Percentiles rank a stretch among this genome's conserved stretches.
Evolutionary conservation across 2,888 invertebrate genomes (phyloP).

Genomic region (Eulithis testata): DNA sequence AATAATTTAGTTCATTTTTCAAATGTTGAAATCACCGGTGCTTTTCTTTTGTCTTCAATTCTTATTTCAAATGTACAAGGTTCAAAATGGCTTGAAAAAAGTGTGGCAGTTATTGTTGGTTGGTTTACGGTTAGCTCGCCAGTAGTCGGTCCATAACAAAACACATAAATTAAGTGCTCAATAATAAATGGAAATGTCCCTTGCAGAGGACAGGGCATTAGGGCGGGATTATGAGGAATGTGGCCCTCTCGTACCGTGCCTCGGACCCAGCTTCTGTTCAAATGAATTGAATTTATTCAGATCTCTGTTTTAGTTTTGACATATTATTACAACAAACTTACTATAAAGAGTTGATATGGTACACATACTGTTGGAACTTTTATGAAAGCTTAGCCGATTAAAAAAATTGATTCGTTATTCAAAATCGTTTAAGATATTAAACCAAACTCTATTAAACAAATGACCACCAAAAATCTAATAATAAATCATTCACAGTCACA

Average conservation of each 20-base stretch:
- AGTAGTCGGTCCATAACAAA: conserved; percentile 84
- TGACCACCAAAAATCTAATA: no score
- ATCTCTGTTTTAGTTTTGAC: conserved; percentile 6
- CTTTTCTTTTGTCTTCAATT: conserved; percentile 35
- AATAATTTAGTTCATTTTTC: conserved; percentile 50
- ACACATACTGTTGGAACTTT: no score
- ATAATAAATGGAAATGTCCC: conserved; percentile 86
- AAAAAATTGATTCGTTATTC: no score
- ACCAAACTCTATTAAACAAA: no score
- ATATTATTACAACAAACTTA: no score
- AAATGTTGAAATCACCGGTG: conserved; percentile 44
- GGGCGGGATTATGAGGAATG: conserved; percentile 82
- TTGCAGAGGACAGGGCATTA: conserved; percentile 84
- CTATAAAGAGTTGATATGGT: no score
- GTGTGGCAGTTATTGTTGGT: conserved; percentile 46
- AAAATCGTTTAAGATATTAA: no score
- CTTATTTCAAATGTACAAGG: conserved; percentile 31
- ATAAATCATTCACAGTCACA: conserved; percentile 56
- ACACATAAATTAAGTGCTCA: conserved; percentile 86
- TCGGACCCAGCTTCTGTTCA: conserved; percentile 37
- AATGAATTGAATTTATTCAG: conserved; percentile 25
- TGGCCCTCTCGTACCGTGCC: conserved; percentile 65
- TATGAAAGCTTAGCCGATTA: no score
- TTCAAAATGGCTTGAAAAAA: conserved; percentile 41
- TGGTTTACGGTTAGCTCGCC: conserved; percentile 53